Evolutionary conservation across 2,888 invertebrate genomes (phyloP), one percentile per base, ranked within the genome.

Genomic region (Nomada fabriciana): DNA sequence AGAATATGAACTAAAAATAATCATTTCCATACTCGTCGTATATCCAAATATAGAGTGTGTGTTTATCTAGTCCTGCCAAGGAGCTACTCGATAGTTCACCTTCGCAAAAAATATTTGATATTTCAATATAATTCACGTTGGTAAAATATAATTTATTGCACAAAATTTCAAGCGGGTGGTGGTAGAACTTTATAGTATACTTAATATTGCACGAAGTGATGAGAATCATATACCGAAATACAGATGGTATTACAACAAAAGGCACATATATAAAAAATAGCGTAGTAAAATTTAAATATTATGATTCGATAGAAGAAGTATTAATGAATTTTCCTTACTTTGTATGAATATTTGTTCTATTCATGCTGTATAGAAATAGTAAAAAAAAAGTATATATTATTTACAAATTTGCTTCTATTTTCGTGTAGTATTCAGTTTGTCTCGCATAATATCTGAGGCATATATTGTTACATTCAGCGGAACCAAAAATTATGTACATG

Each of bases 1-100:
- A 15, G 11, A 29, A 36, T 67, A 20, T 11, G 67, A 60, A 47
- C 68, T 61, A 63, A 64, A 67, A 64, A 72, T 29, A 67, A 36
- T 36, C 57, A 63, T 73, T 61, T 71, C 52, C 52, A 73, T 76
- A 69, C 69, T 82, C 73, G 53, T 82, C 73, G 53, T 36, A 47
- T 70, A 50, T 52, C 74, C 82, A 87, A 73, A 59, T 55, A 76
- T 65, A 70, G 79, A 55, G 47, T 73, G 65, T 73, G 47, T 60
- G 47, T 65, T 18, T 18, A 47, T 82, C 74, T 82, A 82, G 82
- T 86, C 76, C 77, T 52, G 15, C n/a, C 47, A 53, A 60, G 11
- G 59, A 76, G 57, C 25, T 42, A 25, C 13, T 60, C 50, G 53
- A 68, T 29, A 75, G n/a, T 68, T 55, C 36, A 23, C 18, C 13